These are phyloP conservation scores for Pegoplata infirma DNA, from an alignment of 2,888 invertebrate species.

Conservation along the genomic window DNA sequence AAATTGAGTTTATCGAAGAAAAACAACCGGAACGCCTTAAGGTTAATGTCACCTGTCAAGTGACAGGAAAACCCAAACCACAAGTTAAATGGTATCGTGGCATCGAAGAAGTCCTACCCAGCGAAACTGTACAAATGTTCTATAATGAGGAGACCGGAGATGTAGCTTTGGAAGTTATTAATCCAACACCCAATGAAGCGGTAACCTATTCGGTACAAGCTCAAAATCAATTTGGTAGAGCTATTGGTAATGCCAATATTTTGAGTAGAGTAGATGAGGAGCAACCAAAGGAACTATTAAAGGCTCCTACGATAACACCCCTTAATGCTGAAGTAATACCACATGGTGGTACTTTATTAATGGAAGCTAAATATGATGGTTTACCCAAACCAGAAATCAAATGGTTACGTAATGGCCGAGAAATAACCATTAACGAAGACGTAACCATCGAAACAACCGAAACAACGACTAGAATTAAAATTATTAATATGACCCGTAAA, in stretches of 20 bases:
- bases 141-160: conserved; percentile 83
- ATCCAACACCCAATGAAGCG: conserved; percentile 84
- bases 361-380: conserved; percentile 87
- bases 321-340: conserved; percentile 86
- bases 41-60: conserved; percentile 83
- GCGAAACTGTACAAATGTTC: conserved; percentile 80
- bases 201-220: conserved; percentile 85
- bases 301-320: conserved; percentile 88
- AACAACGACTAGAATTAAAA: conserved; percentile 82
- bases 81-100: conserved; percentile 85
- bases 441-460: conserved; percentile 81
- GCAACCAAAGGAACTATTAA: conserved; percentile 77
- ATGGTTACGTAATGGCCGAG: conserved; percentile 92
- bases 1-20: conserved; percentile 82
- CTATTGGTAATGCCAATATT: conserved; percentile 86
- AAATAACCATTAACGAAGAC: conserved; percentile 83
- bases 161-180: conserved; percentile 82
- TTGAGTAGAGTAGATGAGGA: conserved; percentile 79
- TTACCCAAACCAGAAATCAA: conserved; percentile 85
- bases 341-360: conserved; percentile 83
- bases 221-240: conserved; percentile 85
- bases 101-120: conserved; percentile 81
- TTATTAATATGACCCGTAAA: conserved; percentile 84
- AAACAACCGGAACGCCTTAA: conserved; percentile 79
- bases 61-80: conserved; percentile 85